Conservation (phyloP, 2,797 vertebrate species). For the Limosa lapponica region DNA sequence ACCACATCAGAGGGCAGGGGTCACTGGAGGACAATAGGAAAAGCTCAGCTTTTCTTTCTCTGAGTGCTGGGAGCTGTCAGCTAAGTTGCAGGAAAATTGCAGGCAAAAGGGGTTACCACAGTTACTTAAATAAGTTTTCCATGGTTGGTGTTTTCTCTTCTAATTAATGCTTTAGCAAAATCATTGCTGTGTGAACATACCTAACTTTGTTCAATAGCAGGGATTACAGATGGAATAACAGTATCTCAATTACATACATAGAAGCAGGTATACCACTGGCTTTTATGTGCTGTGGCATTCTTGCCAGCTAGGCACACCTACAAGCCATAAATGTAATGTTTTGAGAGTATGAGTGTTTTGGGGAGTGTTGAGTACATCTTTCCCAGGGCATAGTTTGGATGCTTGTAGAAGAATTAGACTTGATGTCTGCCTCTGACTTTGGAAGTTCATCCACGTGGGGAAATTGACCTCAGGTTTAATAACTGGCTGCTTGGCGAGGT, state of each 20-base stretch:
- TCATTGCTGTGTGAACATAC: not conserved
- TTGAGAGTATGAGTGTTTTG: not conserved
- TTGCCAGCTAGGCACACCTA: not conserved
- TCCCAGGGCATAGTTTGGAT: conserved; percentile 10
- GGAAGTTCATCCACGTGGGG: not conserved
- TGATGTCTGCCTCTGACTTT: not conserved
- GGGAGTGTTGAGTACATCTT: not conserved
- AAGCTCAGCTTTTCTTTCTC: not conserved
- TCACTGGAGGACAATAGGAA: conserved; percentile 35
- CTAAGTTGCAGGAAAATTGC: not conserved
- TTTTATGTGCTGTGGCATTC: not conserved
- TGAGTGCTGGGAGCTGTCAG: not conserved
- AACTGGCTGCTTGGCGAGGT: not conserved
- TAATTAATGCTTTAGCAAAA: conserved; percentile 31
- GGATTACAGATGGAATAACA: conserved; percentile 1
- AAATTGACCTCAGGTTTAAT: not conserved
- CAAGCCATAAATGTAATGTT: not conserved
- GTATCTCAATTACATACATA: not conserved
- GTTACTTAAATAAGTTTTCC: not conserved
- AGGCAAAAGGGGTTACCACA: not conserved
- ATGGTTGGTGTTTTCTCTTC: not conserved
- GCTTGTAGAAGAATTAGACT: not conserved
- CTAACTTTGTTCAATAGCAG: not conserved
- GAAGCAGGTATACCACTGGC: not conserved
- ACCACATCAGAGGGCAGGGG: conserved; percentile 14